These are phyloP conservation scores for Eucidaris tribuloides DNA, from an alignment of 35 echinoderm and acorn worm species.

Conservation along the genomic window DNA sequence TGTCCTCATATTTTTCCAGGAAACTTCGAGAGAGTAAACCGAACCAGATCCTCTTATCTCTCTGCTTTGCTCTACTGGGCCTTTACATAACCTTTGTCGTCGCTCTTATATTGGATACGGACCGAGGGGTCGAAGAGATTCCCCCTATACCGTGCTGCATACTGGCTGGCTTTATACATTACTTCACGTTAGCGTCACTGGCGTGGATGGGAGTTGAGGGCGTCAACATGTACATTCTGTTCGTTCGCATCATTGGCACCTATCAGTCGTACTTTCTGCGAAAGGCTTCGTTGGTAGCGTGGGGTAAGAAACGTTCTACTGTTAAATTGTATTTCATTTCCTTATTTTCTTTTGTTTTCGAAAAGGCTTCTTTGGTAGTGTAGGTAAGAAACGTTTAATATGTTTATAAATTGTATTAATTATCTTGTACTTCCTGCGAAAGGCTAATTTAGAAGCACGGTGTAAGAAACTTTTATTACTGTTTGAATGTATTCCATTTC, in stretches of 20 bases:
- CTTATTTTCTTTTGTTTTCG: too few species aligned
- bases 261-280: conserved; percentile 25
- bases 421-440: too few species aligned
- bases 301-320: too few species aligned
- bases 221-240: conserved; percentile 55
- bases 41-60: conserved; percentile 54
- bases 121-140: conserved; percentile 31
- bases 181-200: conserved; percentile 36
- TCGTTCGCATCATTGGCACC: conserved; percentile 51
- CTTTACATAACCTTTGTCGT: conserved; percentile 57
- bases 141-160: conserved; percentile 35
- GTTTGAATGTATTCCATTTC: too few species aligned
- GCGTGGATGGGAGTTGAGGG: conserved; percentile 71
- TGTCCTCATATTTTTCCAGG: conserved; percentile 7
- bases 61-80: conserved; percentile 40
- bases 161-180: conserved; percentile 51
- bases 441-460: too few species aligned
- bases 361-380: too few species aligned
- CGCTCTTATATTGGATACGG: conserved; percentile 37
- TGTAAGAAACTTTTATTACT: too few species aligned
- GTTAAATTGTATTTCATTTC: too few species aligned
- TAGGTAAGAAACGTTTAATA: too few species aligned
- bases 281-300: conserved; percentile 53
- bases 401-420: too few species aligned
- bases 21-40: conserved; percentile 52